Percentiles rank a stretch among this genome's conserved stretches.
These are phyloP conservation scores for Heliothis virescens DNA, from an alignment of 1,140 invertebrate species.

Conservation along the genomic window DNA sequence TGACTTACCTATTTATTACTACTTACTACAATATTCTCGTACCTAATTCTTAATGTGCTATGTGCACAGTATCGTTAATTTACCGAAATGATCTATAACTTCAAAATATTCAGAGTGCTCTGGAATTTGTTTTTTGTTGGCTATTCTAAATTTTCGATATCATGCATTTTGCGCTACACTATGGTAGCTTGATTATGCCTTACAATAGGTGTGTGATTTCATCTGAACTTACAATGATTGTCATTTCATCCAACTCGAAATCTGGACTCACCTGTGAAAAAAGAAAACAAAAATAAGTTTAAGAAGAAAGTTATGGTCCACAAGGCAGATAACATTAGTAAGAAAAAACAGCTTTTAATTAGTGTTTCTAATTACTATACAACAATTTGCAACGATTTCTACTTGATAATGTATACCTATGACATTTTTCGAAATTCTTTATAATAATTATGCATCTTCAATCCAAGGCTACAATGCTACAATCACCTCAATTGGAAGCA, in stretches of 20 bases:
- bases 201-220: neutral
- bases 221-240: slow-evolving; percentile 24
- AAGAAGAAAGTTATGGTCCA: neutral
- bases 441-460: no score
- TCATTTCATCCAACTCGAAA: slow-evolving; percentile 27
- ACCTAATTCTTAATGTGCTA: no score
- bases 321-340: neutral
- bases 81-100: no score
- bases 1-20: neutral
- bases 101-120: neutral
- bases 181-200: no score
- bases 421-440: no score
- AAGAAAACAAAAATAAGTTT: slow-evolving; percentile 22
- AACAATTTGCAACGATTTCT: slow-evolving; percentile 3
- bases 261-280: slow-evolving; percentile 41
- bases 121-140: neutral
- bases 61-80: no score
- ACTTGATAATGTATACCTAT: neutral
- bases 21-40: no score
- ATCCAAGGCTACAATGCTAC: no score
- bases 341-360: neutral
- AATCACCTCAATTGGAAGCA: no score
- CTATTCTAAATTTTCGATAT: neutral
- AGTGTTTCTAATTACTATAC: slow-evolving; percentile 3
- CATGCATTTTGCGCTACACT: neutral